These are phyloP conservation scores for Etia nguti DNA, from an alignment of 2,113 vertebrate species.

Conservation along the genomic window DNA sequence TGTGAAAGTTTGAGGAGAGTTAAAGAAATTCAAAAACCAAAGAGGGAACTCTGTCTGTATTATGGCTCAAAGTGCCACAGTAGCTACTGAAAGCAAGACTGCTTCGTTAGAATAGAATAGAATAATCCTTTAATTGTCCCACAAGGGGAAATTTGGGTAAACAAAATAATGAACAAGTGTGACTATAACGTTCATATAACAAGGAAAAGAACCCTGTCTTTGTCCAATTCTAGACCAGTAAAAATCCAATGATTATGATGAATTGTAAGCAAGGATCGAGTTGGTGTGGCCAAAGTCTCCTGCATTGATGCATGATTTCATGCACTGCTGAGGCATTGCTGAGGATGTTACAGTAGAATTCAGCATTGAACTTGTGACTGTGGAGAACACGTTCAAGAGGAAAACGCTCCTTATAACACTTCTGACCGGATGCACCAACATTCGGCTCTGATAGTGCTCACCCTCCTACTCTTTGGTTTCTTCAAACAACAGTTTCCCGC, in stretches of 20 bases:
- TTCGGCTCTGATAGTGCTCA: not conserved
- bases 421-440: not conserved
- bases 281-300: fast-evolving
- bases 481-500: not conserved
- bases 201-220: not conserved
- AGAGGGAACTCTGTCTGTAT: not conserved
- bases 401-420: not conserved
- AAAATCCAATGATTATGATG: fast-evolving
- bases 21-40: not conserved
- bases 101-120: too few relatives aligned
- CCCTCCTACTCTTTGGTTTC: not conserved
- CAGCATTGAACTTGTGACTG: not conserved
- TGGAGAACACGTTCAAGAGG: not conserved
- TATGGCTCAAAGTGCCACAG: not conserved
- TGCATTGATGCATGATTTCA: not conserved
- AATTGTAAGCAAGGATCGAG: fast-evolving
- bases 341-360: not conserved
- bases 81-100: not conserved
- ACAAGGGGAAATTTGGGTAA: too few relatives aligned
- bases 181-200: not conserved
- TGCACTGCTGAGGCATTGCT: not conserved
- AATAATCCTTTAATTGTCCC: too few relatives aligned
- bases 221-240: not conserved
- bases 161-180: not conserved
- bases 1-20: not conserved